Percentiles rank a stretch among this genome's conserved stretches.
Evolutionary conservation across 2,113 vertebrate species (phyloP).

Genomic region (Herpetotheres cachinnans): DNA sequence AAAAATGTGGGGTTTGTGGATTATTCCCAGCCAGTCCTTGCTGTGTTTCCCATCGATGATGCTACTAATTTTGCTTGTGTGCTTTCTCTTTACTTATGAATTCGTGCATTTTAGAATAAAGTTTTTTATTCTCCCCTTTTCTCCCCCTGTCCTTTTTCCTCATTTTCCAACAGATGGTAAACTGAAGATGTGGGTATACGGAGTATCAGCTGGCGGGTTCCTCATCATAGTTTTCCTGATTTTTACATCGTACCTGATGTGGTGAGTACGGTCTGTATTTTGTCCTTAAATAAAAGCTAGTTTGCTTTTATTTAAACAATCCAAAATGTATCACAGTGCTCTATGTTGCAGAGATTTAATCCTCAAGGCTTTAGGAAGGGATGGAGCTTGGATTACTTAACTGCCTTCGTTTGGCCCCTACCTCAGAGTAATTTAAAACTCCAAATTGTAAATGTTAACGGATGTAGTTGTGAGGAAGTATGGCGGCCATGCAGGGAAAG

Average conservation of each 20-base stretch:
- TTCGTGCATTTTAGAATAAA: not conserved
- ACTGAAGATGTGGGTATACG: slow-evolving; percentile 96
- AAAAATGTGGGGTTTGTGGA: not conserved
- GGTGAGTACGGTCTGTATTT: slow-evolving; percentile 78
- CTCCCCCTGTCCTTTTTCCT: not conserved
- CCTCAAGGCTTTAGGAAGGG: not conserved
- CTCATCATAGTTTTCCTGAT: slow-evolving; percentile 88
- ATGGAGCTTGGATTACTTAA: not conserved
- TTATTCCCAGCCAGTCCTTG: not conserved
- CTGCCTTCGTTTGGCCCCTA: not conserved
- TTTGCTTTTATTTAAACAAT: not conserved
- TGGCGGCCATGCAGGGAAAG: not conserved
- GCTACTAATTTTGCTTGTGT: not conserved
- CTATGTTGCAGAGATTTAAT: not conserved
- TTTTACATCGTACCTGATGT: slow-evolving; percentile 89
- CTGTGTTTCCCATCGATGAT: not conserved
- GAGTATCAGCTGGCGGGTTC: slow-evolving; percentile 88
- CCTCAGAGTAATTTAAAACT: not conserved
- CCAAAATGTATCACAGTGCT: not conserved
- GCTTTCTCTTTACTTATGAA: not conserved
- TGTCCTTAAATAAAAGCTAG: not conserved
- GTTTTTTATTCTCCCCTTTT: not conserved
- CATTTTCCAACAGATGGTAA: slow-evolving; percentile 85
- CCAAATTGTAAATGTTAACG: not conserved
- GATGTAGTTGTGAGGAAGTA: not conserved